Evolutionary conservation across 2,797 vertebrate species (phyloP), one percentile per base, ranked within the genome.

Genomic region (Girardinus metallicus): DNA sequence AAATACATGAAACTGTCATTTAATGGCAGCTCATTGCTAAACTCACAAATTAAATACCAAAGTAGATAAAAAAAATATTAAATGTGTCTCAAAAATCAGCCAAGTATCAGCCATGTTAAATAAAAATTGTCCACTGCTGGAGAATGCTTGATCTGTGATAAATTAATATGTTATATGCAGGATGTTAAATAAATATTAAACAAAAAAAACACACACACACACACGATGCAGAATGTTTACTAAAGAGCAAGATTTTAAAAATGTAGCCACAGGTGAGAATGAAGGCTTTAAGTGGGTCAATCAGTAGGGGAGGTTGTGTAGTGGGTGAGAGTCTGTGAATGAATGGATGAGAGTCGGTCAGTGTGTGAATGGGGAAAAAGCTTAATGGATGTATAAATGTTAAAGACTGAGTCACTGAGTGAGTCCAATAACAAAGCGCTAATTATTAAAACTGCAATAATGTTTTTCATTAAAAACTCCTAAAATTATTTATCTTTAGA

Each of bases 301-400:
- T 60, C 68, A 80, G 62, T 29, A 34, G 21, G 43, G 51, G 39
- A 64, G 60, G 53, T 66, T 81, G 23, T 86, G 73, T 53, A 85
- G 83, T 77, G 79, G 71, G n/a, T 70, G 57, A 62, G 57, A 26
- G 53, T 57, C n/a, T 60, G n/a, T 68, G 29, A 70, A 77, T 87
- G 73, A 85, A 85, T 78, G 77, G 71, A 29, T 70, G 55, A 57
- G 55, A 62, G 43, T 43, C 23, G 51, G 31, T 64, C 23, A 73
- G 39, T 46, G 43, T 39, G 41, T 70, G 49, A 85, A 68, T 81
- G 55, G 51, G 64, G 55, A 46, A 76, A 71, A 51, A 49, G 12
- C 29, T 76, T 31, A 73, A 70, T 73, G 64, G 66, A 39, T 39
- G 16, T 31, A 77, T 44, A 15, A 55, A 68, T 36, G 34, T 31